Evolutionary conservation across 2,113 vertebrate species (phyloP), one percentile per base, ranked within the genome.

Genomic region (Hoplias malabaricus): DNA sequence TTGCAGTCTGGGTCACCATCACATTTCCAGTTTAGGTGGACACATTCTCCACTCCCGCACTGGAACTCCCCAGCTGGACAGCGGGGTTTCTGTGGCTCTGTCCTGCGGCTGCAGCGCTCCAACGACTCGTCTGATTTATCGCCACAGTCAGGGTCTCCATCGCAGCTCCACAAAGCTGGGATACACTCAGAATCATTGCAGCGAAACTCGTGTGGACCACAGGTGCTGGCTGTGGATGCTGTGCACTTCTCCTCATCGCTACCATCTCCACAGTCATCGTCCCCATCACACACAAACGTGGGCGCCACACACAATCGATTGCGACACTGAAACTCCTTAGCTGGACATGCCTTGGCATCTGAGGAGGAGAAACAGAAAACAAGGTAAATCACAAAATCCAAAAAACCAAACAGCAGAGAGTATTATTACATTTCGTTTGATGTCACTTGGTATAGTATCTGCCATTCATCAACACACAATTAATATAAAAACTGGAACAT

Each of bases 1-100:
- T 98, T 98, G 92, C 98, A 99, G 92, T 99, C 98, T 4, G 92
- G 92, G 0, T 97, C 96, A 0, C 97, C 96, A 0, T 99, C 98
- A 0, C 98, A 99, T 87, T 95, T 98, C 97, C 98, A 99, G 92
- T 94, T 95, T 70, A 94, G 91, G 84, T 95, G 96, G 81, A 99
- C 90, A 61, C 98, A 98, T 61, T 98, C 96, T 0, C 98, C 96
- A 0, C 93, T 98, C 57, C 91, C 84, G 1, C 98, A 99, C 86
- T 91, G 93, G 89, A 98, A 98, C 92, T 99, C 96, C 0, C 91
- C 88, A 1, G 90, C 85, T 0, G 90, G 86, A 2, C 98, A 99
- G 57, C 88, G 92, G 0, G 93, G 92, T 25, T 93, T 91, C 81
- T 90, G 85, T 0, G 92, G 90, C 86, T 94, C 93, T 0, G 88